phyloP scores from a whole-genome alignment of 2,888 invertebrate species.

The Heliconius hortense region DNA sequence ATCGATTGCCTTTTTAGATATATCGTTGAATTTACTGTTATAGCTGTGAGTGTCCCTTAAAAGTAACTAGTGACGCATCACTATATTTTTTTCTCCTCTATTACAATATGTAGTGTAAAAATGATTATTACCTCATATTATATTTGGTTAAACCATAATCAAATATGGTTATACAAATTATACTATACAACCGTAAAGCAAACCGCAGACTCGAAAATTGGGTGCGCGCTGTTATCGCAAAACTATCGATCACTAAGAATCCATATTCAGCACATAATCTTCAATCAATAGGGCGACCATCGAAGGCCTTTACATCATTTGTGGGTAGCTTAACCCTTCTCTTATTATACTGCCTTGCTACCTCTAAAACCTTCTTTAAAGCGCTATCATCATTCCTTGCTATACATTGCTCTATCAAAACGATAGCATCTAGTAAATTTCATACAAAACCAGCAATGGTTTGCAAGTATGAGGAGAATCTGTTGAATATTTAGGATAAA shows the following conservation, averaged over 20 bases:
- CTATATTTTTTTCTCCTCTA: background rate
- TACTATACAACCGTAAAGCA: background rate
- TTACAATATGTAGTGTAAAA: background rate
- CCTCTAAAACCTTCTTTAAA: conserved; percentile 11
- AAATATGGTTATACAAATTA: conserved; percentile 16
- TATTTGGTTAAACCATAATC: background rate
- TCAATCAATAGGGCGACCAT: conserved; percentile 45
- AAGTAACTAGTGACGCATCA: background rate
- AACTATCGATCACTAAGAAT: conserved; percentile 39
- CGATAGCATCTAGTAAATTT: no score
- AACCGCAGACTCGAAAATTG: conserved; percentile 5
- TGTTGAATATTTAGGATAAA: conserved; percentile 3
- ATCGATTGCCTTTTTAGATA: no score
- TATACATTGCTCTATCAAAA: conserved; percentile 30
- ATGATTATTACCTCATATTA: background rate
- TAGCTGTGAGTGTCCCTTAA: no score
- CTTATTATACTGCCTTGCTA: conserved; percentile 28
- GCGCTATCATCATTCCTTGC: background rate
- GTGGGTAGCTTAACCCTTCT: conserved; percentile 49
- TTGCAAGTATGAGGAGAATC: background rate
- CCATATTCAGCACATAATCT: conserved; percentile 43
- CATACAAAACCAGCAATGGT: conserved; percentile 30
- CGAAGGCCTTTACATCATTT: conserved; percentile 55
- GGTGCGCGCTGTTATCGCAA: conserved; percentile 23
- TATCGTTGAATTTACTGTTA: no score